A percentile compares a stretch with the other conserved stretches of the same genome.
Evolutionary conservation across 2,888 invertebrate species (phyloP).

Genomic region (Agonum fuliginosum): DNA sequence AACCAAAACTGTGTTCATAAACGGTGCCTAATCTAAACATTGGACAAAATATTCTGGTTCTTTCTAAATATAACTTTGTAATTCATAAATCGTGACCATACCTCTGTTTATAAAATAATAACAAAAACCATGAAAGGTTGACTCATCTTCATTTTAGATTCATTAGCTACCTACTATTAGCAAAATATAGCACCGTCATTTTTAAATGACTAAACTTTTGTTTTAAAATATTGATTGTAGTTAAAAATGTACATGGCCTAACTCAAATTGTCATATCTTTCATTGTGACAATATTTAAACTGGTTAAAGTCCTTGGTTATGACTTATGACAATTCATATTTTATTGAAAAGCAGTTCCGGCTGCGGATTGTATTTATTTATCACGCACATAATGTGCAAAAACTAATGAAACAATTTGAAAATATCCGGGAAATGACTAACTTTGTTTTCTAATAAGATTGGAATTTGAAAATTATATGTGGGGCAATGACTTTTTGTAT

Average conservation of each 20-base stretch:
- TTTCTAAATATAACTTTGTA: constrained; percentile 9
- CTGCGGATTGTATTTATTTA: background rate
- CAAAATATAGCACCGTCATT: background rate
- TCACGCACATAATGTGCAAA: constrained; percentile 6
- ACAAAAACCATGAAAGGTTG: no score
- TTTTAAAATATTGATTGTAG: no score
- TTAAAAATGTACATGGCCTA: no score
- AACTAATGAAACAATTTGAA: background rate
- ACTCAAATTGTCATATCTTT: background rate
- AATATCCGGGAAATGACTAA: constrained; percentile 45
- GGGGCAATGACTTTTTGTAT: constrained; percentile 11
- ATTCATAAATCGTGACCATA: constrained; percentile 24
- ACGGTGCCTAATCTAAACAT: constrained; percentile 15
- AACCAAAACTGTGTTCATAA: constrained; percentile 24
- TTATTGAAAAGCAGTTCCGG: constrained; percentile 18
- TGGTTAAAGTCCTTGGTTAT: constrained; percentile 11
- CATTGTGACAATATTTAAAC: constrained; percentile 14
- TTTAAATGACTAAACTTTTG: background rate
- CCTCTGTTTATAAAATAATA: constrained; percentile 8
- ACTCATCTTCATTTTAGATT: constrained; percentile 7
- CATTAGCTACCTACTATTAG: background rate
- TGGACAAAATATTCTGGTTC: constrained; percentile 13
- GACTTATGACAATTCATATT: constrained; percentile 13
- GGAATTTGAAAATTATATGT: constrained; percentile 12
- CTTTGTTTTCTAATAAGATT: constrained; percentile 3